Evolutionary conservation across 2,113 vertebrate species (phyloP).

Genomic region (Pterocles burchelli): DNA sequence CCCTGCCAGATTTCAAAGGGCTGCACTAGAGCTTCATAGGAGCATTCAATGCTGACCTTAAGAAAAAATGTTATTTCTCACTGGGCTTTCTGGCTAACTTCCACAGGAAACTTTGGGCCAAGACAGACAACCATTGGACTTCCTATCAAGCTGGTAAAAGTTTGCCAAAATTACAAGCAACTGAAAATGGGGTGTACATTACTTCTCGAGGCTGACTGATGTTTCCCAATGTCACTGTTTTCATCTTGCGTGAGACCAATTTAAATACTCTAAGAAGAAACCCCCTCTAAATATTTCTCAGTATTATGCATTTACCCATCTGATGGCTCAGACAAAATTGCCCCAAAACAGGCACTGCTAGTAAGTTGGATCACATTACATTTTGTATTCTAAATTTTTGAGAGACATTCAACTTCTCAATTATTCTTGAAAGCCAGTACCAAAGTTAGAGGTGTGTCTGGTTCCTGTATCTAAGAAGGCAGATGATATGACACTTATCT

Average conservation of each 20-base stretch:
- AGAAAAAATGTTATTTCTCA: not conserved
- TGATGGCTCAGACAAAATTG: not conserved
- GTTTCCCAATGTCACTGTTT: not conserved
- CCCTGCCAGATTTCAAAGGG: not conserved
- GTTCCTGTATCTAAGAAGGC: not conserved
- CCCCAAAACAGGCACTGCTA: not conserved
- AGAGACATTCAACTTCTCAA: fast-evolving
- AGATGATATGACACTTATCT: not conserved
- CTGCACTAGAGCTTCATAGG: not conserved
- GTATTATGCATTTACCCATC: not conserved
- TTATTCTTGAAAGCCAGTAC: not conserved
- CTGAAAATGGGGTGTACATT: not conserved
- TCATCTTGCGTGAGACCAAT: not conserved
- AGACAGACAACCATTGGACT: not conserved
- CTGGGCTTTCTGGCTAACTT: not conserved
- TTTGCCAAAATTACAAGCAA: not conserved
- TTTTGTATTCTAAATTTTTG: not conserved
- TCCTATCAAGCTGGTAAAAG: not conserved
- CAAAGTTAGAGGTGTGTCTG: not conserved
- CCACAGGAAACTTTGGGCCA: not conserved
- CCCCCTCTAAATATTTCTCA: not conserved
- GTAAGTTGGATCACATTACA: not conserved
- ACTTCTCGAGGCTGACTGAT: not conserved
- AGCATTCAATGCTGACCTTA: not conserved
- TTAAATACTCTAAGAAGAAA: not conserved